Base-by-base conservation (phyloP, 2,888 invertebrate species). In the Dolichopus griseipennis region DNA sequence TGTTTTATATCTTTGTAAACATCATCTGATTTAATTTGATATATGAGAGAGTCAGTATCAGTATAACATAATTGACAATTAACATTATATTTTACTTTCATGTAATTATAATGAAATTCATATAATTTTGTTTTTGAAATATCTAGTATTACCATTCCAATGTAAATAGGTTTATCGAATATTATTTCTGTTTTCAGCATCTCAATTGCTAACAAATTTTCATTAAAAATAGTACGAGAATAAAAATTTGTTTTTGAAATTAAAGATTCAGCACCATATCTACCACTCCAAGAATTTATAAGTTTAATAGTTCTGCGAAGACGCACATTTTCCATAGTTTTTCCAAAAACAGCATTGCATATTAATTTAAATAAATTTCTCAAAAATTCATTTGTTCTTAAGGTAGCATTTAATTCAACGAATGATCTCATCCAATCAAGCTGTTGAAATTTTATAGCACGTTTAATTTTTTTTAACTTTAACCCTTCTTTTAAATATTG, bases 131-230 rank as follows among this genome's bases (percentile, higher is more conserved):
- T 68, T 74, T 82, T 82, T 0, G 75, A 77, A 61, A 82, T 52
- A 66, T 82, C 81, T 61, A 82, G 71, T 67, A 81, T 75, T 12
- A 71, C 64, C 69, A 80, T 75, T 18, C 80, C 81, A 3, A 76
- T 71, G 69, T 79, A 81, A 22, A 81, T 75, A 4, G 79, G 80
- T 74, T 78, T 78, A 72, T 78, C 75, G 63, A 77, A 76, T 22
- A 67, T 37, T 12, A 78, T 70, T 43, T 71, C 69, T 1, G 70
- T 41, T 69, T 73, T 73, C n/a, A 72, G 71, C 69, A 78, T 68
- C 67, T 80, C 75, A n/a, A 81, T 73, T 6, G 76, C 75, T 0
- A 75, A 75, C n/a, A 81, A 71, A 69, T 81, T 72, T 68, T 79
- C 76, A 61, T 72, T 69, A 68, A 79, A 78, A 41, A 78, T 76